Base-by-base conservation (phyloP, 92 coral and sea anemone species). In the Heteractis magnifica region DNA sequence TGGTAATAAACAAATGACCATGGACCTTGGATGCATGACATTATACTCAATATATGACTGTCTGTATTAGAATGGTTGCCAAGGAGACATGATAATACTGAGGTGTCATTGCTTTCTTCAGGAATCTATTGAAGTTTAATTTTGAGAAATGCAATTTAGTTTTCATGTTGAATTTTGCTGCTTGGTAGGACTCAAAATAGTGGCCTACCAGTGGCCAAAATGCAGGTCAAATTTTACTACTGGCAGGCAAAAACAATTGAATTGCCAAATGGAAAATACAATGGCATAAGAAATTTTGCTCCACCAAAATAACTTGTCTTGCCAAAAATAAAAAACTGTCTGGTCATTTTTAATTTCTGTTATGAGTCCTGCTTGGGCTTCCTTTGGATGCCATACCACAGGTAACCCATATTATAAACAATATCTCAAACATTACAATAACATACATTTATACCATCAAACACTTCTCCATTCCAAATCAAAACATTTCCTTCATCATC, bases 391-490 rank as follows among this genome's bases (percentile, higher is more conserved):
- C 64, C 5, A 58, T 58, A 62, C 70, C 70, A 62, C 70, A 62
- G 70, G 34, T 12, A 62, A 18, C 70, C 70, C 70, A 62, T 0
- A 62, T 62, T 34, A 62, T 9, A 6, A 72, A 72, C 13, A 11
- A 48, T 13, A 26, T 10, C 52, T 6, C 51, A 74, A 8, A 74
- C 21, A 4, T 62, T 62, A 16, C 6, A 10, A 20, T 53, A 8
- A 75, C 62, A 18, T 84, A 94, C 98, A 86, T 92, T 41, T 18
- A 94, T n/a, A 3, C 99, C 99, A 76, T 87, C 95, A 87, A 96
- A 96, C 74, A 96, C 89, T 89, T 96, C 99, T 56, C 99, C 99
- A 89, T 96, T 96, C 99, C 99, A 96, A 13, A 91, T 79, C 86
- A 96, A 79, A 44, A 94, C 65, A 81, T 94, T 96, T 14, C 98